A percentile compares a stretch with the other conserved stretches of the same genome.
phyloP scores from a whole-genome alignment of 2,888 invertebrate genomes.

The Ctena decussata region DNA sequence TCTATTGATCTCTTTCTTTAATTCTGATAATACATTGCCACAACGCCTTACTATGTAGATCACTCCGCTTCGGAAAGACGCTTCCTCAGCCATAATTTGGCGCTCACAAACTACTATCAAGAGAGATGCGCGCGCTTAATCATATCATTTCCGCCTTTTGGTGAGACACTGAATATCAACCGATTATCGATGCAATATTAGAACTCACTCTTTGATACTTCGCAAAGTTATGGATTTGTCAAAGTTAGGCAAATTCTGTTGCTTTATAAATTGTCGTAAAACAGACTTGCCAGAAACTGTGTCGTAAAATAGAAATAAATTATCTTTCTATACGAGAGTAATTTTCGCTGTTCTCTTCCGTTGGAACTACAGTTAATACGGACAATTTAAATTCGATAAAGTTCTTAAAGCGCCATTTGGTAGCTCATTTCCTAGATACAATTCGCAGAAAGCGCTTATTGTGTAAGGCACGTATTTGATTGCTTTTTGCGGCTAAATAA shows the following conservation, averaged over 20 bases:
- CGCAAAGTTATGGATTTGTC: not conserved
- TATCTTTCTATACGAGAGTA: too few relatives aligned
- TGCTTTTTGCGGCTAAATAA: not conserved
- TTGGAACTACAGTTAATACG: too few relatives aligned
- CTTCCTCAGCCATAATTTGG: not conserved
- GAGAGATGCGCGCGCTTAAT: conserved; percentile 12
- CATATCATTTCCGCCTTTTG: not conserved
- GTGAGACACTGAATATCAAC: not conserved
- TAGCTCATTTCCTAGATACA: not conserved
- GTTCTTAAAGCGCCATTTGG: too few relatives aligned
- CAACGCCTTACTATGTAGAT: not conserved
- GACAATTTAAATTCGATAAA: too few relatives aligned
- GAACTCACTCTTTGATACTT: not conserved
- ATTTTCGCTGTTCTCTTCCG: too few relatives aligned
- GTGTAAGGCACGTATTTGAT: not conserved
- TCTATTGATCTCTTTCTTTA: not conserved
- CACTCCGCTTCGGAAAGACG: not conserved
- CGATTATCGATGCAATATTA: not conserved
- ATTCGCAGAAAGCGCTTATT: not conserved
- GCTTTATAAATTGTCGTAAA: too few relatives aligned
- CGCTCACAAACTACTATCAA: not conserved
- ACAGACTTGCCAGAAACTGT: too few relatives aligned
- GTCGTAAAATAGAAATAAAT: too few relatives aligned
- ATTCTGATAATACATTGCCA: not conserved
- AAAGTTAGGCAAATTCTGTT: not conserved